Percentiles rank a stretch among this genome's conserved stretches.
Evolutionary conservation across 2,113 vertebrate genomes (phyloP).

Genomic region (Neoarius graeffei): DNA sequence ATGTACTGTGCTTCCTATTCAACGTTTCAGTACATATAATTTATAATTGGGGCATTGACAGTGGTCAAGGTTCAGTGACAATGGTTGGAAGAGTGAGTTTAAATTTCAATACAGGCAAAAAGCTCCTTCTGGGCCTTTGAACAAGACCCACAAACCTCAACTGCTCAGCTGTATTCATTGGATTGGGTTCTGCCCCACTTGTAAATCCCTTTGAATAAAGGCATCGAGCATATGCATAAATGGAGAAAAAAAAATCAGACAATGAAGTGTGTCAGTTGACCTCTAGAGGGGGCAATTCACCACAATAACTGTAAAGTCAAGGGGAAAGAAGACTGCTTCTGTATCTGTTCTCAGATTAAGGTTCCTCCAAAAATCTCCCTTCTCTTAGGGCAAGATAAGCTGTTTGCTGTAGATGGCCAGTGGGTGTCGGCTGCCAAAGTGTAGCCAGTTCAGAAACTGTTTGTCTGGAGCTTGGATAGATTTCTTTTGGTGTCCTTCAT

Average conservation of each 20-base stretch:
- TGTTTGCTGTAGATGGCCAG: background rate
- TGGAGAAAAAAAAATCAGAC: background rate
- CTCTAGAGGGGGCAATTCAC: constrained; percentile 55
- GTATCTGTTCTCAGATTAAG: background rate
- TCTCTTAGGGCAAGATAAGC: background rate
- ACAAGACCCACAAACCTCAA: background rate
- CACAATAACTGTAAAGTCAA: constrained; percentile 17
- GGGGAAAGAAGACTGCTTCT: background rate
- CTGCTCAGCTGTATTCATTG: background rate
- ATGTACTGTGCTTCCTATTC: background rate
- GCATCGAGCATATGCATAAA: background rate
- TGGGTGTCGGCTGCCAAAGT: background rate
- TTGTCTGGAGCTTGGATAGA: background rate
- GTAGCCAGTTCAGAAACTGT: background rate
- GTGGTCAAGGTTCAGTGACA: background rate
- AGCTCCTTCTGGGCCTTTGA: background rate
- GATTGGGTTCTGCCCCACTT: background rate
- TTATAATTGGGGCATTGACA: background rate
- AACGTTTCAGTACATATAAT: background rate
- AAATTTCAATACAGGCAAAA: background rate
- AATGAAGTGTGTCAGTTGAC: constrained; percentile 3
- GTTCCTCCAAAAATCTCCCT: background rate
- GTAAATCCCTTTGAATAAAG: background rate
- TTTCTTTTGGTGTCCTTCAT: background rate
- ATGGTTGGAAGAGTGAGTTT: background rate